Evolutionary conservation across 2,797 vertebrate species (phyloP), one percentile per base, ranked within the genome.

Genomic region (Spea hammondii): DNA sequence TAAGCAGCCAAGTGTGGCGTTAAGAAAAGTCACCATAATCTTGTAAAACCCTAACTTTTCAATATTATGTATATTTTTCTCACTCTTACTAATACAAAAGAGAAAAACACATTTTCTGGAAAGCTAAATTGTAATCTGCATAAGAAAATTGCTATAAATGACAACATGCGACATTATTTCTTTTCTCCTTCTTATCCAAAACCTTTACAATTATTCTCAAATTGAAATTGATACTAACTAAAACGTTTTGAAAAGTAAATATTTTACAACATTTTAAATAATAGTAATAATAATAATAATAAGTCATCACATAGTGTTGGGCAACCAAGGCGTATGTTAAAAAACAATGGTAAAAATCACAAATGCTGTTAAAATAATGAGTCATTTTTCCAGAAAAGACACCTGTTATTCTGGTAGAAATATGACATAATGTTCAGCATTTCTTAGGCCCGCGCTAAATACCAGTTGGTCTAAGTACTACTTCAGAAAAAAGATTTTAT

Each of bases 351-450:
- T 76, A 77, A 68, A 32, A 81, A 81, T 76, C 64, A 67, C 74
- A 81, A 81, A 81, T 66, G 62, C 79, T 81, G 69, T 81, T 77
- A 77, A 72, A 72, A 81, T 81, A 81, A 81, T 81, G 79, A 81
- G 62, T 77, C 64, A 81, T 81, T 81, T 76, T 77, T 71, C 79
- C 79, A 79, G 55, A 72, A 8, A 54, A 49, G 45, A 45, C 70
- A 72, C 79, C 79, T 81, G 79, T 76, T 71, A 47, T 59, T 55
- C 55, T 45, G 51, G 32, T 14, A 76, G 46, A 48, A 80, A 77
- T 72, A 53, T 72, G 74, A 81, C 74, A 81, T 81, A 67, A 76
- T 72, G 69, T 62, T 65, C 17, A 76, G 59, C 14, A 72, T 68
- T 76, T 65, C 54, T 68, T 47, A 55, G 67, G 45, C 67, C 46